Evolutionary conservation across 2,888 invertebrate species (phyloP), one percentile per base, ranked within the genome.

Genomic region (Crocallis elinguaria): DNA sequence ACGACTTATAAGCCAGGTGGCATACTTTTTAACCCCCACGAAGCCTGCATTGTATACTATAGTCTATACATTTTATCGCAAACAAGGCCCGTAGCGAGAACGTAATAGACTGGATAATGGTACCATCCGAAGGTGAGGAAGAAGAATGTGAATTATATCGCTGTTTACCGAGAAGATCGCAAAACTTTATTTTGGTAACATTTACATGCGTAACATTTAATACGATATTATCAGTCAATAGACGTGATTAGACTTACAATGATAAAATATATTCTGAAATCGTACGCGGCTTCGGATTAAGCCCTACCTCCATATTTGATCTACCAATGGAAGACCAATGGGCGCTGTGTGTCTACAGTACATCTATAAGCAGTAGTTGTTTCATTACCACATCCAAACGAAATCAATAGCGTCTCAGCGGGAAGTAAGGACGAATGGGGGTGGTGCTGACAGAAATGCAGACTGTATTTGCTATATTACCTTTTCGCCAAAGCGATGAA

Each of bases 401-500:
- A 37, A 48, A 58, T 36, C 46, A 38, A 48, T 44, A 54, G 21
- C 17, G 13, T 30, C 37, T 13, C 16, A 25, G 16, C 21, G 21
- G 21, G 11, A 3, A 13, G 39, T 29, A 2, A 11, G 46, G 25
- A 19, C 19, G 19, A 12, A 11, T 5, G 12, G 13, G 19, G 17
- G 33, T 6, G 5, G 25, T 0, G 17, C 16, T 32, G 23, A 42
- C n/a, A n/a, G n/a, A 30, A 30, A 45, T 30, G 45, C 25, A 45
- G 49, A 23, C 21, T 30, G 12, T 17, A 12, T 39, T 33, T 48
- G n/a, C 37, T 37, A 29, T 36, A 27, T 25, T 35, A 11, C 21
- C 3, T 27, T 12, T 42, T 11, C 39, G 7, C 19, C 13, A 12
- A 13, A 25, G 13, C 14, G 12, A 12, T 13, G 21, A 12, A 30